phyloP scores from a whole-genome alignment of 2,888 invertebrate genomes.

The Hirtodrosophila alboralis region DNA sequence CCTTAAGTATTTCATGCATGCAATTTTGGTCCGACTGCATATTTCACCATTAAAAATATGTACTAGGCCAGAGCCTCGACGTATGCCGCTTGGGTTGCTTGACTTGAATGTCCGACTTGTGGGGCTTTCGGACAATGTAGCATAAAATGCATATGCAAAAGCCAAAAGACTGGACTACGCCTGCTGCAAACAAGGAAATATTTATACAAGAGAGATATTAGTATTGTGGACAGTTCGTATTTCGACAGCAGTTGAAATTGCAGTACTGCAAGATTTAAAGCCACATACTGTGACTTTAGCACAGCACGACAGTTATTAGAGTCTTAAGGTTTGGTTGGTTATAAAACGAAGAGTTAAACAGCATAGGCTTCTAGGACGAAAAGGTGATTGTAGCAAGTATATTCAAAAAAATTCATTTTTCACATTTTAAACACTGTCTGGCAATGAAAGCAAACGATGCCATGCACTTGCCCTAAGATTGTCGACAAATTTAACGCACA shows the following conservation, averaged over 20 bases:
- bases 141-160: slow-evolving; percentile 61
- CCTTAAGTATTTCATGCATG: slow-evolving; percentile 67
- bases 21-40: slow-evolving; percentile 60
- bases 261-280: slow-evolving; percentile 30
- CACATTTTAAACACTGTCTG: slow-evolving; percentile 32
- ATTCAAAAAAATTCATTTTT: slow-evolving; percentile 33
- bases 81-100: slow-evolving; percentile 39
- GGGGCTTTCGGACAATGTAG: slow-evolving; percentile 23
- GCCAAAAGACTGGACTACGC: slow-evolving; percentile 19
- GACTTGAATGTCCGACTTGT: slow-evolving; percentile 22
- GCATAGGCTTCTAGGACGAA: not conserved
- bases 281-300: slow-evolving; percentile 30
- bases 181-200: slow-evolving; percentile 48
- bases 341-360: not conserved
- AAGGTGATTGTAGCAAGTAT: slow-evolving; percentile 5
- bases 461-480: slow-evolving; percentile 7
- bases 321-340: too few species aligned
- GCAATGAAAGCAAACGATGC: not conserved
- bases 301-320: slow-evolving; percentile 26
- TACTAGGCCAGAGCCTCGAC: slow-evolving; percentile 31
- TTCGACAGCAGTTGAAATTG: slow-evolving; percentile 24
- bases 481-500: slow-evolving; percentile 47
- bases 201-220: slow-evolving; percentile 49
- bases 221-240: slow-evolving; percentile 35
- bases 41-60: slow-evolving; percentile 57